Base-by-base conservation (phyloP, 2,888 invertebrate species). In the Liodrosophila aerea region DNA sequence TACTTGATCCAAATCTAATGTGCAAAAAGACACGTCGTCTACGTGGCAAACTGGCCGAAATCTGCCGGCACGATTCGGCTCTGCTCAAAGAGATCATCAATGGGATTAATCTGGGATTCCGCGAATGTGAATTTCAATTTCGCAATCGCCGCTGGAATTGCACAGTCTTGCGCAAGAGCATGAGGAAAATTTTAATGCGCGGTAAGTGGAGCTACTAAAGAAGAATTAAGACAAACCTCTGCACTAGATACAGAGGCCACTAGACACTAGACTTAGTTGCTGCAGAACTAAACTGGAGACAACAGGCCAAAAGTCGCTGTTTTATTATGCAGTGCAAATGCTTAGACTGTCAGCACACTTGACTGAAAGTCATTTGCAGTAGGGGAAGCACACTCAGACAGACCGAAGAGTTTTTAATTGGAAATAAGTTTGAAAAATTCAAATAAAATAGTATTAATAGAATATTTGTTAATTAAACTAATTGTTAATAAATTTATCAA, bases 81-180 rank as follows among this genome's bases (percentile, higher is more conserved):
- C 92, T 97, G 47, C 92, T 97, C 71, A 93, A 94, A 87, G 95
- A 96, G 91, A 96, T 97, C 87, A 93, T 94, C 54, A 93, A 93
- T 84, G 97, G 97, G 15, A 95, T 97, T 61, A 93, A 94, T 77
- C 91, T 95, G 64, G 96, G 95, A 18, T 95, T 96, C 76, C 93
- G 93, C 69, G 96, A 97, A 92, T 97, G 97, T 89, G 95, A 96
- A 75, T 93, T 94, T 90, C 97, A 97, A 91, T 97, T 97, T 90
- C 92, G 94, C 59, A 93, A 94, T 89, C 92, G 96, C 63, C 92
- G 95, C 89, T 97, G 97, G 97, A 97, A 97, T 90, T 97, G 97
- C 89, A 96, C 96, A 53, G 94, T 95, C 0, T 92, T 94, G 65
- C 92, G 94, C 75, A 92, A 87, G 63, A 87, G 87, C 85, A 87